Conservation (phyloP, 2,113 vertebrate genomes). For the Saimiri boliviensis region DNA sequence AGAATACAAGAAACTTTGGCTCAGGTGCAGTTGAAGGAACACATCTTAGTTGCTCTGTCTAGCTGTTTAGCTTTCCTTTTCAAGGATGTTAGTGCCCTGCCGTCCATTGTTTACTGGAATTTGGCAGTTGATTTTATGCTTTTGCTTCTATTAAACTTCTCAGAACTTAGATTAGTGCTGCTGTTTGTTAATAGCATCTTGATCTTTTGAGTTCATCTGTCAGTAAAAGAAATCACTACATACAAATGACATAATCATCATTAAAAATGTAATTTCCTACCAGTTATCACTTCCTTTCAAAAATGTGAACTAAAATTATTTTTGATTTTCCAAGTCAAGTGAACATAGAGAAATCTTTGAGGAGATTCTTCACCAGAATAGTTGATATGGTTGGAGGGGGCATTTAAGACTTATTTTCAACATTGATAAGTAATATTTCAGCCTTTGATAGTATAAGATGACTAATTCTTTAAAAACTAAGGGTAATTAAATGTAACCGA, state of each 20-base stretch:
- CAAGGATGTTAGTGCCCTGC: background rate
- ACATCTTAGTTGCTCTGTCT: background rate
- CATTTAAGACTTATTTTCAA: conserved; percentile 5
- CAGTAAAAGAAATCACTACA: background rate
- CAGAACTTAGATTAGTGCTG: background rate
- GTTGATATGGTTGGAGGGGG: background rate
- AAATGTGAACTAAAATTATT: conserved; percentile 4
- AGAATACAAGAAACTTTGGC: background rate
- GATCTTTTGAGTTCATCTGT: background rate
- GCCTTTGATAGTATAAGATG: background rate
- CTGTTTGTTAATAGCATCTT: conserved; percentile 33
- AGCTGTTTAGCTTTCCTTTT: background rate
- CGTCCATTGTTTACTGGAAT: background rate
- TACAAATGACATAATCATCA: background rate
- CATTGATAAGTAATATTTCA: background rate
- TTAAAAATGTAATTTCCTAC: conserved; percentile 15
- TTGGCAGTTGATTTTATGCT: background rate
- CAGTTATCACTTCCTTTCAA: background rate
- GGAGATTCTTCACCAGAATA: conserved; percentile 26
- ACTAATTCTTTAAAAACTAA: background rate
- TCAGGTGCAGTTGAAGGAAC: background rate
- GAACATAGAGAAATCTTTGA: conserved; percentile 20
- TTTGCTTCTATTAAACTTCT: background rate
- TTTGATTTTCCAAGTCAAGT: background rate
- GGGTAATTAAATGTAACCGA: background rate